These are phyloP conservation scores for Augochlorella aurata DNA, from an alignment of 2,888 invertebrate species.

Conservation along the genomic window DNA sequence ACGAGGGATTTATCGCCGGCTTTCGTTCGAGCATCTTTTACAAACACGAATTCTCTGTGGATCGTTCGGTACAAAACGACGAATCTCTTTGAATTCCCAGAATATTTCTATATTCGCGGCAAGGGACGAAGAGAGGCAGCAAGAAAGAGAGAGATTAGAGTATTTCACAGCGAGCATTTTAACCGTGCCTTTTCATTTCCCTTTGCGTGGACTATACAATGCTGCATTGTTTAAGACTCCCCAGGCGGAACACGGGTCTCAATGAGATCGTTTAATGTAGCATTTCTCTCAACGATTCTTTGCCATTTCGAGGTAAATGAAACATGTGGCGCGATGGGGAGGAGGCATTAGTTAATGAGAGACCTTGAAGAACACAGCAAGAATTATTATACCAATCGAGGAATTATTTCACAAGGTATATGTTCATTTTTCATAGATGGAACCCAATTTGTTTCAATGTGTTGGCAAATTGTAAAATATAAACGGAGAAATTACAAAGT, in stretches of 20 bases:
- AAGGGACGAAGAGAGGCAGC: too few species aligned
- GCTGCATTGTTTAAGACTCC: not conserved
- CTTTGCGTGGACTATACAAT: not conserved
- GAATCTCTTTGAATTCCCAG: not conserved
- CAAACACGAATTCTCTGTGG: not conserved
- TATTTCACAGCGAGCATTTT: slow-evolving; percentile 9
- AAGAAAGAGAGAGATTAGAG: not conserved
- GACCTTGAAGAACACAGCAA: not conserved
- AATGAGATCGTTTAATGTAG: slow-evolving; percentile 9
- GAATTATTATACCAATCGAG: not conserved
- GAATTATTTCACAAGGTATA: too few species aligned
- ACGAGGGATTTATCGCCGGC: not conserved
- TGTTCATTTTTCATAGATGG: too few species aligned
- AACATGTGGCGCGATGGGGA: not conserved
- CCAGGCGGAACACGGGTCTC: not conserved
- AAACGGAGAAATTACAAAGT: too few species aligned
- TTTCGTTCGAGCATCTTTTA: not conserved
- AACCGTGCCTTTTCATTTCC: slow-evolving; percentile 11
- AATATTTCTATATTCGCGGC: not conserved
- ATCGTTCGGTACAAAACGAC: not conserved
- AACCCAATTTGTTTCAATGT: too few species aligned
- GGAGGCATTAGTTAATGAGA: not conserved
- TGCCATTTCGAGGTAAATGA: not conserved
- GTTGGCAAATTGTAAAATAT: too few species aligned
- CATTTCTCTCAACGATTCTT: slow-evolving; percentile 2